Evolutionary conservation across 2,113 vertebrate species (phyloP).

Genomic region (Glaucidium brasilianum): DNA sequence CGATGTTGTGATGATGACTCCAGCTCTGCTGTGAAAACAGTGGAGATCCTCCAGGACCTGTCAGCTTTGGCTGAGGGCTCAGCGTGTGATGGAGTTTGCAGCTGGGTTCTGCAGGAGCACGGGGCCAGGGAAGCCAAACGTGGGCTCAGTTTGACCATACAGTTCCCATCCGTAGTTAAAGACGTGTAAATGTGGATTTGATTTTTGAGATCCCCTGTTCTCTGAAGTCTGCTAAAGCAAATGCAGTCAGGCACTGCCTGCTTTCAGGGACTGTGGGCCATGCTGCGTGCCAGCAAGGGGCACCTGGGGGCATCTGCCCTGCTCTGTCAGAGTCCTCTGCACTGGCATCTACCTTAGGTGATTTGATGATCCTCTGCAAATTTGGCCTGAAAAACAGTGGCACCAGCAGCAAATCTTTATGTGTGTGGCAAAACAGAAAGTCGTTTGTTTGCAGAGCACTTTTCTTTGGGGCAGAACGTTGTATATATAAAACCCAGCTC

Average conservation of each 20-base stretch:
- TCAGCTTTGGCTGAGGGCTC: background rate
- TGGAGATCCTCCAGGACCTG: background rate
- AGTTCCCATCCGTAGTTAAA: background rate
- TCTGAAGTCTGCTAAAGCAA: background rate
- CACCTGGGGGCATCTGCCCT: background rate
- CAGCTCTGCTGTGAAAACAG: background rate
- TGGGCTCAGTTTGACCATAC: rapidly evolving
- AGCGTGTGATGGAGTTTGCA: background rate
- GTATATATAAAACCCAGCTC: background rate
- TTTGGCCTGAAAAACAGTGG: background rate
- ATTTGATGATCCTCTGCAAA: background rate
- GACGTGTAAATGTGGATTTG: rapidly evolving
- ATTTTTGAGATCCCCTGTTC: background rate
- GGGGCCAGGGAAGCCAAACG: background rate
- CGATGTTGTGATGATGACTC: background rate
- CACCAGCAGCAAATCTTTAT: background rate
- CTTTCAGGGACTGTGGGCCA: background rate
- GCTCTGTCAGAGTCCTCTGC: background rate
- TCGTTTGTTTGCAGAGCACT: background rate
- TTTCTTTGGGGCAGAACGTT: background rate
- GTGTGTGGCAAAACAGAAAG: background rate
- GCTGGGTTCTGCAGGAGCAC: background rate
- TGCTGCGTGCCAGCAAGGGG: rapidly evolving
- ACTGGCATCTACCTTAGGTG: background rate
- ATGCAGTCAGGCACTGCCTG: background rate